These are phyloP conservation scores for Palaemon carinicauda DNA, from an alignment of 1,140 invertebrate genomes.

Conservation along the genomic window DNA sequence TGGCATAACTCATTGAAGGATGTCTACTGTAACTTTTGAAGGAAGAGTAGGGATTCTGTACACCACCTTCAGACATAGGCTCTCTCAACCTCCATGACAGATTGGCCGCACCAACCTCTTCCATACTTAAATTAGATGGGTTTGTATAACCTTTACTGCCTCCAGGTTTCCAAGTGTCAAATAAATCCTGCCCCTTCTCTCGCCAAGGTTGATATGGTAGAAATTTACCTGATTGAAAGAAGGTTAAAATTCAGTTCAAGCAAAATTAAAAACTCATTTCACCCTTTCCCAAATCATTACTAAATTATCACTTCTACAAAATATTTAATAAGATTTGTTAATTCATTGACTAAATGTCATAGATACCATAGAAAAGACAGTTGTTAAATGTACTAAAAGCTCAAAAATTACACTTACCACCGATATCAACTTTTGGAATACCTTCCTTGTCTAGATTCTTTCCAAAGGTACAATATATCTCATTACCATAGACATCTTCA, in stretches of 20 bases:
- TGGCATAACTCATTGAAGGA: neutral
- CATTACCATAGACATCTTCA: conserved; percentile 81
- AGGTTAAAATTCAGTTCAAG: neutral
- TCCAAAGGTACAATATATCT: conserved; percentile 71
- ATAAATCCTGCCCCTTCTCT: conserved; percentile 18
- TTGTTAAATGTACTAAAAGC: neutral
- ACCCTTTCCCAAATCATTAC: neutral
- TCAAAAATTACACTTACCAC: conserved; percentile 12
- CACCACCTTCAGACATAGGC: neutral
- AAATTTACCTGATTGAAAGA: neutral
- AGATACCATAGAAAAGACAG: no score
- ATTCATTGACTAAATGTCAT: neutral
- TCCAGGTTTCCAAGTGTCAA: neutral
- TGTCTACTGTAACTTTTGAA: conserved; percentile 31
- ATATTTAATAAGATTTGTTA: no score
- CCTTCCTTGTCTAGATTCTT: conserved; percentile 40
- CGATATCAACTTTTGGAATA: conserved; percentile 11
- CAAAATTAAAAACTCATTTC: neutral
- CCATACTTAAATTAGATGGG: conserved; percentile 14
- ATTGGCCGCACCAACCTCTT: neutral
- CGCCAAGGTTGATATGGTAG: neutral
- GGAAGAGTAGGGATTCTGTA: conserved; percentile 9
- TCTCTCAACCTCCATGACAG: conserved; percentile 29
- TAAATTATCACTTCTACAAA: neutral
- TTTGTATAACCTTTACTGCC: neutral